Evolutionary conservation across 2,888 invertebrate genomes (phyloP).

Genomic region (Platycnemis pennipes): DNA sequence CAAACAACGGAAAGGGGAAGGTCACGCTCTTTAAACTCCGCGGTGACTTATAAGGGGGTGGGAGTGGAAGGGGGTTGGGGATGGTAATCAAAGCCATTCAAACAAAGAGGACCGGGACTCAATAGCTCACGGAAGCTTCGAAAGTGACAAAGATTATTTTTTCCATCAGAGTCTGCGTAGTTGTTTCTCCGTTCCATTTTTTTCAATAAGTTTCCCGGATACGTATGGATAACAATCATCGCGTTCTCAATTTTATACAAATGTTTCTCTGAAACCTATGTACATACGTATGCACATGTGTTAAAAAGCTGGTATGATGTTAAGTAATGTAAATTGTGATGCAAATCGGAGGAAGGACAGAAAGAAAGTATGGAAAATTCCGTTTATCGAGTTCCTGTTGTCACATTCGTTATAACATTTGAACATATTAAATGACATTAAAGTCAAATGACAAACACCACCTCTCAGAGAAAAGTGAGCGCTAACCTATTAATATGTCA

Average conservation of each 20-base stretch:
- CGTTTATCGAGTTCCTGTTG: too few relatives aligned
- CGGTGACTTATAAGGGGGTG: too few relatives aligned
- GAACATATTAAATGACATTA: too few relatives aligned
- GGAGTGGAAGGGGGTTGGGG: neutral
- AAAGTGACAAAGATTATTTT: constrained; percentile 1
- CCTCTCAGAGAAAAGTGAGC: too few relatives aligned
- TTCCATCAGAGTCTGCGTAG: neutral
- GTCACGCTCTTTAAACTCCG: constrained; percentile 20
- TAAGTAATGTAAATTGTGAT: neutral
- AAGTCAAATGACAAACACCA: too few relatives aligned
- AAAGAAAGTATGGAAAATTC: neutral
- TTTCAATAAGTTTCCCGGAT: neutral
- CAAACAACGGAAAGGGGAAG: neutral
- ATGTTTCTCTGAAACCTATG: neutral
- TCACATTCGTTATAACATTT: too few relatives aligned
- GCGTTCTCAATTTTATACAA: neutral
- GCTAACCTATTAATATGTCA: too few relatives aligned
- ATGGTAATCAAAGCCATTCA: neutral
- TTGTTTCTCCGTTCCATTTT: neutral
- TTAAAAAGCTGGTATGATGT: neutral
- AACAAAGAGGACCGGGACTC: neutral
- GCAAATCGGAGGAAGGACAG: neutral
- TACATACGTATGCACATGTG: neutral
- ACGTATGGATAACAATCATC: neutral
- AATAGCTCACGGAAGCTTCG: neutral